These are phyloP conservation scores for Petrocephalus sullivani DNA, from an alignment of 2,797 vertebrate genomes.

Conservation along the genomic window DNA sequence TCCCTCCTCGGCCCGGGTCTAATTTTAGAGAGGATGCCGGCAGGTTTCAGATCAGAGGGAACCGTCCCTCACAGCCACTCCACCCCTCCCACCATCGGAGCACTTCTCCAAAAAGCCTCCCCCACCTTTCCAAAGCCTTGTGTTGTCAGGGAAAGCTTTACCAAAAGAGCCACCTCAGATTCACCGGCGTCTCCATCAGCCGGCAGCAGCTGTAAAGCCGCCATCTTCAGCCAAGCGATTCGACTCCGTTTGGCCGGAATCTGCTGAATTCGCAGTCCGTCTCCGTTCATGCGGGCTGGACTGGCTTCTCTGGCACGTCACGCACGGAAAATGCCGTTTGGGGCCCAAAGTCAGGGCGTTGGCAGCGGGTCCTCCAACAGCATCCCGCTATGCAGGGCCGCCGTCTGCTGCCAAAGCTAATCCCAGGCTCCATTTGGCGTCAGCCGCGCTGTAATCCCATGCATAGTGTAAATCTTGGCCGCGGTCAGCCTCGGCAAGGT, in stretches of 20 bases:
- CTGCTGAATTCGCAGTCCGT: background rate
- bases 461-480: background rate
- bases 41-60: conserved; percentile 15
- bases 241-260: background rate
- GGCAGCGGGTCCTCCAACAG: background rate
- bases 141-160: background rate
- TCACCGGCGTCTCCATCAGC: background rate
- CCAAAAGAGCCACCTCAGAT: background rate
- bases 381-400: background rate
- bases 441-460: background rate
- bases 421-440: background rate
- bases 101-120: background rate
- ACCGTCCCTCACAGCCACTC: background rate
- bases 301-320: background rate
- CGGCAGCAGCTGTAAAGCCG: background rate
- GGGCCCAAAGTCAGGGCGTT: background rate
- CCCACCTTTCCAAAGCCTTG: background rate
- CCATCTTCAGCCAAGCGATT: background rate
- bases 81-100: background rate
- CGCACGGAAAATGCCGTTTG: background rate
- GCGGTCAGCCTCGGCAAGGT: background rate
- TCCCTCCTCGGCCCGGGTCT: background rate
- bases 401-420: background rate
- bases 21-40: conserved; percentile 5
- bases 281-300: background rate